Evolutionary conservation across 37 sponge, comb jelly and placozoan species (phyloP).

Genomic region (Cladorhizidae sp.): DNA sequence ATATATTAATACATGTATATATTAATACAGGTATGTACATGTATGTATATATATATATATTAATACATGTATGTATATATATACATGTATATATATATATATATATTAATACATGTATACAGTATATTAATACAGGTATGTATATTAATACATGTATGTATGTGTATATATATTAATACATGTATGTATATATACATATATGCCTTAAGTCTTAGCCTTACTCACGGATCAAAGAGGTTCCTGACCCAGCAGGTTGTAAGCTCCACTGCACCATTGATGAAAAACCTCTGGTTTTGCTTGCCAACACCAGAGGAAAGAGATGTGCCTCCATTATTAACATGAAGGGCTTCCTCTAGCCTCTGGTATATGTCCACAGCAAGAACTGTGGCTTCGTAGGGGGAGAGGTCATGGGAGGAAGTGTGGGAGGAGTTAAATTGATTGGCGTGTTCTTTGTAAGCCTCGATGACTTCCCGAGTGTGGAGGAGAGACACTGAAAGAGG

Average conservation of each 20-base stretch:
- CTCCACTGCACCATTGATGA: constrained; percentile 47
- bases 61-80: too few relatives aligned
- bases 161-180: too few relatives aligned
- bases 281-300: constrained; percentile 8
- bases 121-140: too few relatives aligned
- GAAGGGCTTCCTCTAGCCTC: constrained; percentile 8
- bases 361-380: constrained; percentile 33
- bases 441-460: constrained; percentile 9
- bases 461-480: constrained; percentile 8
- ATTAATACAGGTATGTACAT: too few relatives aligned
- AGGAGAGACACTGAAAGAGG: constrained; percentile 20
- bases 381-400: constrained; percentile 17
- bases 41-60: too few relatives aligned
- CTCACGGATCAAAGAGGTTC: constrained; percentile 58
- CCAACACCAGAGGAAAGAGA: not conserved
- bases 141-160: too few relatives aligned
- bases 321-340: not conserved
- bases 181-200: too few relatives aligned
- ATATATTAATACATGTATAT: too few relatives aligned
- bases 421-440: not conserved
- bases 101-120: too few relatives aligned
- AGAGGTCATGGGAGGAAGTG: not conserved
- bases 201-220: not conserved
- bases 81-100: too few relatives aligned
- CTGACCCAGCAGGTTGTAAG: constrained; percentile 40